Evolutionary conservation across 2,113 vertebrate genomes (phyloP), one percentile per base, ranked within the genome.

Genomic region (Xiphophorus maculatus): DNA sequence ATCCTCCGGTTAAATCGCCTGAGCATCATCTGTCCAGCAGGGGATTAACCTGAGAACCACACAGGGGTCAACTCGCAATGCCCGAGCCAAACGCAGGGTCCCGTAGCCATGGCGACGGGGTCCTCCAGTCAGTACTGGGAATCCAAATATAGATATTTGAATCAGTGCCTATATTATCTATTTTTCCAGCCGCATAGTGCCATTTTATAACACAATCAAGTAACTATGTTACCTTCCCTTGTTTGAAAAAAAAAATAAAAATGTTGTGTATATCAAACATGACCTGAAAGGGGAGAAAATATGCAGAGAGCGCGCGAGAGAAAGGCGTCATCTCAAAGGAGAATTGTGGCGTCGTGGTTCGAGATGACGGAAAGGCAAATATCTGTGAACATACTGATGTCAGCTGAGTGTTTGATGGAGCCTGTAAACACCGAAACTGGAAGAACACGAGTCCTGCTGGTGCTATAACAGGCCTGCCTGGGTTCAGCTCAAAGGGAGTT

Each of bases 11-110:
- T 84, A 75, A 86, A 80, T 35, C 81, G 8, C 6, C 76, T 85
- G 81, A 89, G 72, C 83, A 68, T 19, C 85, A 84, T 65, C 79
- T 76, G 80, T n/a, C 40, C 66, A 73, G 81, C 61, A 19, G 3
- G 40, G 76, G 88, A 90, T 90, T 90, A 86, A 80, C 85, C 83
- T 75, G 81, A 54, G 29, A 33, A 33, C 76, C 71, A 71, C 4
- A 35, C 48, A 15, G 35, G 32, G 35, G 17, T 60, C 32, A 74
- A 65, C 64, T 27, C 33, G 1, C 30, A 58, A 10, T 32, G 54
- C 70, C 27, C 37, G 29, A 72, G 29, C 28, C 71, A 70, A 60
- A 66, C 60, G 62, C 60, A 12, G 72, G 2, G 7, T 30, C 15
- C 17, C 10, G 9, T 40, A 64, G 70, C 40, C 14, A 12, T 5